Percentiles rank a stretch among this genome's conserved stretches.
phyloP scores from a whole-genome alignment of 2,797 vertebrate species.

The Danio choprae region DNA sequence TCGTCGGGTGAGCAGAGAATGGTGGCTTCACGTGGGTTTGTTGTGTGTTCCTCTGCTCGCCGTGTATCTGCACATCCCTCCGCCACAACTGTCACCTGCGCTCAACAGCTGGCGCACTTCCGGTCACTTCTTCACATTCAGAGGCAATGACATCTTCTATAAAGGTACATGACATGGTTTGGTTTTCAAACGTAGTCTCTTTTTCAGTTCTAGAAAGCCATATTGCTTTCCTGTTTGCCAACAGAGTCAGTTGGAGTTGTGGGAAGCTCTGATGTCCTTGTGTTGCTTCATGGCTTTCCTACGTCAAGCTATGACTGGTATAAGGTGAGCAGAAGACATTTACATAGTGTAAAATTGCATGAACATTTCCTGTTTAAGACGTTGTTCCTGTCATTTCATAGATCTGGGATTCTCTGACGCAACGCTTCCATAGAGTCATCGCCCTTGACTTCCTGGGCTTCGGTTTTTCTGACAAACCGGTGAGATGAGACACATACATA shows the following conservation, averaged over 20 bases:
- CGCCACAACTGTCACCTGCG: conserved; percentile 86
- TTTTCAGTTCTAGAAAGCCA: not conserved
- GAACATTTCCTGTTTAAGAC: not conserved
- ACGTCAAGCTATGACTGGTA: conserved; percentile 96
- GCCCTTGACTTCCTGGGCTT: conserved; percentile 94
- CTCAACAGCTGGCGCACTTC: conserved; percentile 86
- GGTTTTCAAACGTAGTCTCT: not conserved
- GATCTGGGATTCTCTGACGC: conserved; percentile 93
- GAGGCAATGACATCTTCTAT: conserved; percentile 88
- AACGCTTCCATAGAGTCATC: conserved; percentile 89
- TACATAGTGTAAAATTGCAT: not conserved
- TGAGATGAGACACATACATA: conserved; percentile 68
- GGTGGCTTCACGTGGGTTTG: conserved; percentile 91
- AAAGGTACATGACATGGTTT: conserved; percentile 76
- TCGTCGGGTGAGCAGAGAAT: conserved; percentile 86
- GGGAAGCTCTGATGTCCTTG: conserved; percentile 87
- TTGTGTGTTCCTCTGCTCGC: conserved; percentile 88
- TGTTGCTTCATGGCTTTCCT: conserved; percentile 93
- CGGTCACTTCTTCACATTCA: conserved; percentile 84
- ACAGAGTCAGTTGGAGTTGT: conserved; percentile 87
- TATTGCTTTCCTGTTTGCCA: not conserved
- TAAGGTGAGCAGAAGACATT: conserved; percentile 80
- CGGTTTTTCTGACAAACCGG: conserved; percentile 97
- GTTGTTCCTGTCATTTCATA: conserved; percentile 60
- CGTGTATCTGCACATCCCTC: conserved; percentile 90